phyloP scores from a whole-genome alignment of 53 echinoderm and acorn worm genomes.

The Arbacia lixula region DNA sequence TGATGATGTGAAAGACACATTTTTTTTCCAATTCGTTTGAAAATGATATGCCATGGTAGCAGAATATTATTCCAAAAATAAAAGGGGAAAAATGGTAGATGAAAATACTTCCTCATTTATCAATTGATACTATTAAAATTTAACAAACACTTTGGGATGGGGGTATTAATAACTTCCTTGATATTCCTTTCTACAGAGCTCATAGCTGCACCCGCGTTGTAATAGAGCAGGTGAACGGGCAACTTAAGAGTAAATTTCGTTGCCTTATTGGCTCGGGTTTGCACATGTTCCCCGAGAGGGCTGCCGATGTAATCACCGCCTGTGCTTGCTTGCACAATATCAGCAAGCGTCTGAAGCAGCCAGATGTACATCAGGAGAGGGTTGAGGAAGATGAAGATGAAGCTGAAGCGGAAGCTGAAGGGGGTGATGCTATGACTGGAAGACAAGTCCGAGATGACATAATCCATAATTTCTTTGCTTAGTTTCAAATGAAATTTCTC shows the following conservation, averaged over 20 bases:
- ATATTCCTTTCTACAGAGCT: slow-evolving; percentile 25
- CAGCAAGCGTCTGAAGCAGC: slow-evolving; percentile 28
- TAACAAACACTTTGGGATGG: neutral
- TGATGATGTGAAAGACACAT: too few species aligned
- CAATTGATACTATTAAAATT: neutral
- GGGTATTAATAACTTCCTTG: neutral
- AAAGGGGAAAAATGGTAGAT: too few species aligned
- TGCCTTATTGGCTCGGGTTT: slow-evolving; percentile 36
- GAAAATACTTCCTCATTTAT: neutral
- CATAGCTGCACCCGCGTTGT: slow-evolving; percentile 48
- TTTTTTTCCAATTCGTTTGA: too few species aligned
- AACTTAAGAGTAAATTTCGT: slow-evolving; percentile 38
- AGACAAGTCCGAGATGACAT: slow-evolving; percentile 31
- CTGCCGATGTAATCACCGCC: slow-evolving; percentile 29
- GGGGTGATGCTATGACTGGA: neutral
- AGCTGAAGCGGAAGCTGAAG: neutral
- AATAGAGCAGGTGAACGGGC: slow-evolving; percentile 49
- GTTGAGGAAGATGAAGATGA: neutral
- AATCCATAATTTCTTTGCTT: slow-evolving; percentile 14
- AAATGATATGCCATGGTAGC: too few species aligned
- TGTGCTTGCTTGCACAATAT: slow-evolving; percentile 36
- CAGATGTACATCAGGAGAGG: slow-evolving; percentile 10
- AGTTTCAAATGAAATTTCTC: too few species aligned
- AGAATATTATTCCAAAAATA: too few species aligned
- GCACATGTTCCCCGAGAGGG: slow-evolving; percentile 26